Conservation (phyloP, 1,140 invertebrate species). For the Cherax destructor region DNA sequence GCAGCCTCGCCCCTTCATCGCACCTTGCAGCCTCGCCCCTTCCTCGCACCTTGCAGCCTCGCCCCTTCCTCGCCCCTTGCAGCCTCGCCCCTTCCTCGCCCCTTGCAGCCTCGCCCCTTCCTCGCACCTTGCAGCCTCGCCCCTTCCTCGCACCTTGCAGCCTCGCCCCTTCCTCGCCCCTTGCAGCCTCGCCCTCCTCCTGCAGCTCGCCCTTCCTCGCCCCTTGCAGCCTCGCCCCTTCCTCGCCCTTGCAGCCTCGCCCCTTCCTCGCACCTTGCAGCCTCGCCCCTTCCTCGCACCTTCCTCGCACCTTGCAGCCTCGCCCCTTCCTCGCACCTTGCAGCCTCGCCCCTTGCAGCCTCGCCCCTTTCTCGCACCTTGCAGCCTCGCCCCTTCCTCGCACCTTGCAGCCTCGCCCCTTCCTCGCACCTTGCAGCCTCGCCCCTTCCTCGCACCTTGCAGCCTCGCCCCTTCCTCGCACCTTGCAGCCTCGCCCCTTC, state of each 20-base stretch:
- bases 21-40: too few relatives aligned
- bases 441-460: not conserved
- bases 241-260: too few relatives aligned
- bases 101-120: not conserved
- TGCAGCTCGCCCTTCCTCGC: too few relatives aligned
- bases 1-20: not conserved
- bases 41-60: not conserved
- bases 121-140: too few relatives aligned
- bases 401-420: not conserved
- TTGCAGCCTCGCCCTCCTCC: too few relatives aligned
- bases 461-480: not conserved
- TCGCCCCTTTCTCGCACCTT: too few relatives aligned
- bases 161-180: not conserved
- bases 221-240: not conserved
- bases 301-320: not conserved
- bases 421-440: not conserved
- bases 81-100: not conserved
- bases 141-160: not conserved
- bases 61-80: not conserved
- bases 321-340: not conserved
- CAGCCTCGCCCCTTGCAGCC: not conserved
- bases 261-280: not conserved
- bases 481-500: not conserved
- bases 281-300: too few relatives aligned
- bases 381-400: not conserved